Base-by-base conservation (phyloP, 2,113 vertebrate genomes). In the Brachypteracias leptosomus region DNA sequence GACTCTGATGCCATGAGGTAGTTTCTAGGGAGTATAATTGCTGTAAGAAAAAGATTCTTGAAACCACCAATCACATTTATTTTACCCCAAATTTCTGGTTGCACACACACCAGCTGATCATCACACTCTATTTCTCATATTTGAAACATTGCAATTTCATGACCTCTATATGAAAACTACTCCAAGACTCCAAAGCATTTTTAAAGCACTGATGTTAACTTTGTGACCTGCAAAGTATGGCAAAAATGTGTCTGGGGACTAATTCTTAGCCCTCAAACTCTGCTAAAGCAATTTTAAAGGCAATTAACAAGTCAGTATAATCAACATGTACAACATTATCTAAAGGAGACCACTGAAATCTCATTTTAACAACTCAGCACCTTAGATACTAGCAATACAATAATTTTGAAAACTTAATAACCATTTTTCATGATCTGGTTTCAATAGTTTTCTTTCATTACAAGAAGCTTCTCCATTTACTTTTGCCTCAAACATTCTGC, bases 401-500 rank as follows among this genome's bases (percentile, higher is more conserved):
- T 28, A 83, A 38, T 89, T 90, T 70, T 5, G 36, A 85, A 81
- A 92, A 83, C 20, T 40, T 57, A 88, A 88, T 63, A 52, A 96
- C n/a, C 3, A 35, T 79, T 92, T 94, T 86, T 91, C 40, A 92
- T 89, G 21, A 90, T 73, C 84, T 92, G 38, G 6, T 92, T 88
- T 90, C 75, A 90, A 42, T 73, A 76, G 59, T 65, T 85, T 89
- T 76, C 88, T 96, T 95, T 95, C 52, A 88, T 33, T 88, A 63
- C 63, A 96, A 85, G 38, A 94, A 83, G 28, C 31, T 95, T 97
- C 95, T 83, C 66, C 79, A 59, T 93, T 89, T 89, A 95, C 35
- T 95, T 95, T 68, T 57, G 49, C n/a, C 61, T 91, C 80, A 42
- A 82, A 91, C 61, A 82, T 65, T 95, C 89, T 77, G 92, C 66